Percentiles rank a stretch among this genome's conserved stretches.
Evolutionary conservation across 2,888 invertebrate species (phyloP).

Genomic region (Drosophila glabriapex): DNA sequence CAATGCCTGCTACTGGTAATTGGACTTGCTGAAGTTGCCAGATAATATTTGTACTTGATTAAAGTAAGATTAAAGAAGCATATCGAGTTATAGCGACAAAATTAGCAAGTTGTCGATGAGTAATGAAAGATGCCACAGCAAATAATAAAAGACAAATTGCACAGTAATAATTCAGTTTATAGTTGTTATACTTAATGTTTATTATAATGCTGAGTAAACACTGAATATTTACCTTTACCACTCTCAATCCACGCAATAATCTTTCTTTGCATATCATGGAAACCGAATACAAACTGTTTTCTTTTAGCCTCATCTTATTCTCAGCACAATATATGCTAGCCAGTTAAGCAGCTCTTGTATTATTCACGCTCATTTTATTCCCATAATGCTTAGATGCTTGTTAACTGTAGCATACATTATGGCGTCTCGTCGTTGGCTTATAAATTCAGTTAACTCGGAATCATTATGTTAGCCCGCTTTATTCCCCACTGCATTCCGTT

Average conservation of each 20-base stretch:
- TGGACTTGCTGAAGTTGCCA: not conserved
- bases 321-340: not conserved
- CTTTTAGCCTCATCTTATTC: not conserved
- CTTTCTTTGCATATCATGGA: not conserved
- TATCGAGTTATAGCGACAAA: not conserved
- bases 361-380: slow-evolving; percentile 14
- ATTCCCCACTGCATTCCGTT: slow-evolving; percentile 9
- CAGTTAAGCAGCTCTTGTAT: not conserved
- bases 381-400: slow-evolving; percentile 15
- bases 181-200: not conserved
- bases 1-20: not conserved
- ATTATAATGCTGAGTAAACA: not conserved
- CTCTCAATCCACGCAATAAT: not conserved
- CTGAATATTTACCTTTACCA: no score
- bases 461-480: slow-evolving; percentile 32
- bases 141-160: not conserved
- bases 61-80: not conserved
- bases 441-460: slow-evolving; percentile 35
- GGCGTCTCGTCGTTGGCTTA: slow-evolving; percentile 16
- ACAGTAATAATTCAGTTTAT: not conserved
- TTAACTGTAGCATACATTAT: slow-evolving; percentile 22
- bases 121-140: not conserved
- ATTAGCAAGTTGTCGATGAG: not conserved
- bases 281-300: no score
- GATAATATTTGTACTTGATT: not conserved